Evolutionary conservation across 2,888 invertebrate species (phyloP).

Genomic region (Cyaniris semiargus): DNA sequence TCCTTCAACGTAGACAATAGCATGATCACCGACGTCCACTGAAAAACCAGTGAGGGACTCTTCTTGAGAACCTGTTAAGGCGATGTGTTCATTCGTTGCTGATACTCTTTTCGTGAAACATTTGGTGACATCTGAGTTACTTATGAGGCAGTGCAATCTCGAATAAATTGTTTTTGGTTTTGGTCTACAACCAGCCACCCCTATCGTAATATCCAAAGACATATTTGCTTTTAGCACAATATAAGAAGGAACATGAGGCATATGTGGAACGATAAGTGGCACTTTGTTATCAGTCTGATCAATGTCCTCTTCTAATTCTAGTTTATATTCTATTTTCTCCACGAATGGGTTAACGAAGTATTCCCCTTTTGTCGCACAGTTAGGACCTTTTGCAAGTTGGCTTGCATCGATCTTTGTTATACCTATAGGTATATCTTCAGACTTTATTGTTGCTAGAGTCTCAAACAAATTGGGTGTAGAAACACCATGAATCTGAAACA

Average conservation of each 20-base stretch:
- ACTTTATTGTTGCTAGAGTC: conserved; percentile 38
- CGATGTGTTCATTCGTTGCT: conserved; percentile 53
- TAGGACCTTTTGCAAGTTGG: conserved; percentile 52
- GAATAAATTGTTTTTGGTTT: conserved; percentile 50
- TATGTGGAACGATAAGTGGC: conserved; percentile 45
- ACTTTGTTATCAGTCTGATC: conserved; percentile 34
- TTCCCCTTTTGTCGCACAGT: conserved; percentile 57
- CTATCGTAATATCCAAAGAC: conserved; percentile 63
- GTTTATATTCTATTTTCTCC: conserved; percentile 15
- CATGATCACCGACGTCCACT: conserved; percentile 58
- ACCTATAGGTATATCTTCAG: conserved; percentile 58
- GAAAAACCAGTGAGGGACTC: conserved; percentile 63
- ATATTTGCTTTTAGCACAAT: conserved; percentile 63
- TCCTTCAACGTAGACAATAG: conserved; percentile 64
- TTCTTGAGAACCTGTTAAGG: conserved; percentile 41
- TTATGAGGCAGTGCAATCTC: conserved; percentile 57
- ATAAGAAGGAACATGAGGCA: conserved; percentile 48
- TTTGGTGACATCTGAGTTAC: conserved; percentile 48
- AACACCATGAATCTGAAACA: conserved; percentile 1
- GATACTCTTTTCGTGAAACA: conserved; percentile 50
- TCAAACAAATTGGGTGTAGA: background rate
- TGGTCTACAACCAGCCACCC: conserved; percentile 63
- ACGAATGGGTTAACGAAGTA: conserved; percentile 60
- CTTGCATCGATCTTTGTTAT: conserved; percentile 60
- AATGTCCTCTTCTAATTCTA: conserved; percentile 48